Conservation (phyloP, 2,113 vertebrate genomes). For the Callipepla californica region DNA sequence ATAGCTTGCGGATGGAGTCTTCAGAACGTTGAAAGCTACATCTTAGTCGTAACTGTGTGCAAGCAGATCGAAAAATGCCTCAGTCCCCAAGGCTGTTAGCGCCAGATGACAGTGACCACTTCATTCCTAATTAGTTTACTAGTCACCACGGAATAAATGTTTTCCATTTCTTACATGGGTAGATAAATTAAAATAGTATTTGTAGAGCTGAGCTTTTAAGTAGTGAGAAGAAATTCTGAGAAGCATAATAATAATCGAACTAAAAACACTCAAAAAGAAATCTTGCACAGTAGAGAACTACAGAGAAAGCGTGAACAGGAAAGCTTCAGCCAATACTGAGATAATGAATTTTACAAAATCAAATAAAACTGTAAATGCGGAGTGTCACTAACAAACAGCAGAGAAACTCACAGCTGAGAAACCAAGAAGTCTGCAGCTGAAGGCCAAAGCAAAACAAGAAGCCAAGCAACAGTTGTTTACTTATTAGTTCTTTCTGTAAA, state of each 20-base stretch:
- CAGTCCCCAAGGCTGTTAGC: not conserved
- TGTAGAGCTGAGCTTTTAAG: not conserved
- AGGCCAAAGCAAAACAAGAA: not conserved
- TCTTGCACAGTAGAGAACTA: not conserved
- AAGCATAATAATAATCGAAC: not conserved
- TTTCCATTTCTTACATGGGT: not conserved
- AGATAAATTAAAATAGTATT: not conserved
- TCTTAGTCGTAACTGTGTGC: not conserved
- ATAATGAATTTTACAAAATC: not conserved
- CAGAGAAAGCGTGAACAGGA: not conserved
- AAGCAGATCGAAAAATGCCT: not conserved
- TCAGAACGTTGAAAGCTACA: not conserved
- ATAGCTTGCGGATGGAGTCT: not conserved
- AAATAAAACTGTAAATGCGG: not conserved
- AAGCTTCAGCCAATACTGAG: accelerated
- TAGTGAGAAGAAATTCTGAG: not conserved
- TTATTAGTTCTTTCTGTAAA: not conserved
- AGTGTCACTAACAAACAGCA: not conserved
- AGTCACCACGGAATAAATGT: not conserved
- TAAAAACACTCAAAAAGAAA: not conserved
- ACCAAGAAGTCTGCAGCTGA: not conserved
- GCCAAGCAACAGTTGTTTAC: not conserved
- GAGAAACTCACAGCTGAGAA: not conserved
- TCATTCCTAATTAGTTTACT: not conserved
- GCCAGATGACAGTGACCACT: not conserved